A percentile compares a stretch with the other conserved stretches of the same genome.
Evolutionary conservation across 2,888 invertebrate species (phyloP).

Genomic region (Pyralis farinalis): DNA sequence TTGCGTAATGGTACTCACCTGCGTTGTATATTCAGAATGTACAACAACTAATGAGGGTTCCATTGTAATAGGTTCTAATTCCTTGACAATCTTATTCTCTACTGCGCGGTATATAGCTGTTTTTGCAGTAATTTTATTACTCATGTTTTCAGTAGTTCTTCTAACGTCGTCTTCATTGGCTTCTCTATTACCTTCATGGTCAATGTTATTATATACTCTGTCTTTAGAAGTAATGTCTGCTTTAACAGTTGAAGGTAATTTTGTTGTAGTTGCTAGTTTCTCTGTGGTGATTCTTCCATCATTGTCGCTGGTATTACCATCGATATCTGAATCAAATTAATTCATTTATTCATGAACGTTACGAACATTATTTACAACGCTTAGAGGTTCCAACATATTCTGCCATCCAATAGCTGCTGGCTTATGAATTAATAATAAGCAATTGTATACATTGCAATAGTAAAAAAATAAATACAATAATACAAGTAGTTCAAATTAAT

Average conservation of each 20-base stretch:
- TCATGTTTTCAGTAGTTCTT: constrained; percentile 9
- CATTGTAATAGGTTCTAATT: no score
- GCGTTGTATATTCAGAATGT: constrained; percentile 18
- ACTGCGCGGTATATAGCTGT: neutral
- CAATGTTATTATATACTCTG: neutral
- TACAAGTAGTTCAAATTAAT: no score
- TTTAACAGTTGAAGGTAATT: neutral
- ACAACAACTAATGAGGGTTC: constrained; percentile 18
- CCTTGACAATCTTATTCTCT: no score
- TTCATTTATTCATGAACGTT: neutral
- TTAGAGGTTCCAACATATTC: no score
- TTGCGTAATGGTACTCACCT: no score
- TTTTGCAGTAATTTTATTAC: constrained; percentile 7
- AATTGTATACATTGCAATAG: no score
- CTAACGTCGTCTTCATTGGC: neutral
- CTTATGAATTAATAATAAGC: no score
- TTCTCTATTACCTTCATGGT: constrained; percentile 11
- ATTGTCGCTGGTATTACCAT: constrained; percentile 46
- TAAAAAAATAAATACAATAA: no score
- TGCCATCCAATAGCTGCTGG: no score
- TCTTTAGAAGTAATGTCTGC: constrained; percentile 2
- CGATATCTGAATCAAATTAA: constrained; percentile 50
- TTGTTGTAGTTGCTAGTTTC: neutral
- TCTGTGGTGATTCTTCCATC: neutral
- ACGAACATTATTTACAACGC: no score